Evolutionary conservation across 2,888 invertebrate genomes (phyloP), one percentile per base, ranked within the genome.

Genomic region (Cephus pygmeus): DNA sequence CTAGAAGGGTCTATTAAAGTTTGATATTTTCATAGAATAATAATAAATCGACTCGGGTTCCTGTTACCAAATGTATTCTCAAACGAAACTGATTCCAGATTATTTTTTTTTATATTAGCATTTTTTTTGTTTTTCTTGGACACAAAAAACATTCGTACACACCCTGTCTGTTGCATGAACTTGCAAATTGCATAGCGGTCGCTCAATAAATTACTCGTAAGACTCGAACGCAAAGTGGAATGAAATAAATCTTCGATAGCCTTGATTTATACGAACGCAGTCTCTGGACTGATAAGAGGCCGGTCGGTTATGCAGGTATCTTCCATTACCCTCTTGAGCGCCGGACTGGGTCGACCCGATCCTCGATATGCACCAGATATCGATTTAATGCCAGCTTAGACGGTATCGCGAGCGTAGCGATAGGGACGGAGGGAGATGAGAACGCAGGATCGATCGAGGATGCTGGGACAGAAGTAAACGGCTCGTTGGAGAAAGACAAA

Each of bases 311-410:
- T 56, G 1, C 56, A n/a, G 23, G 12, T 9, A 23, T 31, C 71
- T 4, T 31, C 12, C 15, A 33, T 71, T 76, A 34, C 23, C 30
- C 69, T 76, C 71, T 73, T 31, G 3, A 11, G 33, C 35, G 23
- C 34, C 40, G n/a, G 34, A 11, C 12, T 34, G 71, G 34, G 36
- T 34, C 34, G 74, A 0, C 74, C 15, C 75, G 68, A 73, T 75
- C 76, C 81, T 74, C 83, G 86, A 86, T 84, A 86, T 85, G 87
- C 87, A 87, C 87, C 82, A 88, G 87, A 88, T 88, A 86, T 85
- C 80, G 81, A 82, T 84, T 77, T 87, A 87, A 87, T 86, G 81
- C 81, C 73, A 15, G 73, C 6, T 15, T 35, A 31, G 36, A 71
- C 81, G 75, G 75, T 34, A 77, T 73, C 76, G 79, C 76, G 76